Percentiles rank a stretch among this genome's conserved stretches.
phyloP scores from a whole-genome alignment of 2,888 invertebrate species.

The Drosophila paracracens region DNA sequence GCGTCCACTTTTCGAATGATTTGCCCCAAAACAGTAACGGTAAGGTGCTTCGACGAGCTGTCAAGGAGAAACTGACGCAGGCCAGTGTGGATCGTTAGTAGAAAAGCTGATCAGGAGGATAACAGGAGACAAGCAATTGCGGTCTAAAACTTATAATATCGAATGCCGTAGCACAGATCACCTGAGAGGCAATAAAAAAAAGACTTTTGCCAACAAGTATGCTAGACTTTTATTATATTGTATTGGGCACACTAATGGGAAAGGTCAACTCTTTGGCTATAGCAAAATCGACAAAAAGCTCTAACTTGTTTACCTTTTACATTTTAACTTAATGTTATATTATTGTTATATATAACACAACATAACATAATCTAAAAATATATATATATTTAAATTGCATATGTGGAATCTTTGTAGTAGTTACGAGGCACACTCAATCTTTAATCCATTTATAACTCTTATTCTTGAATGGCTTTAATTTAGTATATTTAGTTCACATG shows the following conservation, averaged over 20 bases:
- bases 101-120: background rate
- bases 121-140: background rate
- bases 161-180: background rate
- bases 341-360: background rate
- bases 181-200: background rate
- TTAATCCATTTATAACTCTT: background rate
- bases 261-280: background rate
- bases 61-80: constrained; percentile 21
- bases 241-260: background rate
- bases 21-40: constrained; percentile 67
- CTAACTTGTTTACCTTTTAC: background rate
- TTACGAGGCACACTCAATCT: background rate
- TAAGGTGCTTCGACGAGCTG: constrained; percentile 52
- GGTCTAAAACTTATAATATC: background rate
- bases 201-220: constrained; percentile 4
- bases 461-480: background rate
- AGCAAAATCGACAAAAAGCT: background rate
- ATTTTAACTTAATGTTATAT: background rate
- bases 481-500: background rate
- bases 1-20: constrained; percentile 62
- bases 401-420: background rate
- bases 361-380: background rate
- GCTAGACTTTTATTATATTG: background rate
- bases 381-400: background rate
- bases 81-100: constrained; percentile 14